These are phyloP conservation scores for Agriotes lineatus DNA, from an alignment of 2,888 invertebrate species.

Conservation along the genomic window DNA sequence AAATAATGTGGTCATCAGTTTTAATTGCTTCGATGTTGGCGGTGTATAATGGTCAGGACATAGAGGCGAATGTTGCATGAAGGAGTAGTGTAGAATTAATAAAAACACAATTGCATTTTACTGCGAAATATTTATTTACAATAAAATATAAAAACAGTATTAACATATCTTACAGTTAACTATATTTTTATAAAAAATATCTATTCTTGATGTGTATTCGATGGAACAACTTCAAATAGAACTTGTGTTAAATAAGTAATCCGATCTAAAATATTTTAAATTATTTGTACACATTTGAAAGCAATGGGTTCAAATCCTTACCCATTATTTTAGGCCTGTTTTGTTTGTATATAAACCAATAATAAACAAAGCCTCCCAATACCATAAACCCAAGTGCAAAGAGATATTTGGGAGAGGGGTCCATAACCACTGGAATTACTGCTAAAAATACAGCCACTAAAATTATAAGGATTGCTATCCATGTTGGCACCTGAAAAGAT, in stretches of 20 bases:
- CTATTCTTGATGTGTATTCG: slow-evolving; percentile 25
- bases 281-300: neutral
- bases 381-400: slow-evolving; percentile 80
- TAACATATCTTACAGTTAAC: neutral
- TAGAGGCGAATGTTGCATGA: too few species aligned
- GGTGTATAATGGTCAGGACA: too few species aligned
- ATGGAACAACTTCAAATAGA: slow-evolving; percentile 76
- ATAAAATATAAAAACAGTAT: slow-evolving; percentile 5
- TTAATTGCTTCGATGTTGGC: too few species aligned
- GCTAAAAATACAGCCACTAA: slow-evolving; percentile 79
- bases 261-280: slow-evolving; percentile 68
- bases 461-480: slow-evolving; percentile 80
- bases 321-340: slow-evolving; percentile 72
- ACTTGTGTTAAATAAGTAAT: slow-evolving; percentile 76
- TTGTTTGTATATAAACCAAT: slow-evolving; percentile 80
- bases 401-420: slow-evolving; percentile 82
- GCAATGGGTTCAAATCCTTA: neutral
- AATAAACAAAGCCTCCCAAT: slow-evolving; percentile 78
- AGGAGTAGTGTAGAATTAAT: too few species aligned
- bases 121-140: slow-evolving; percentile 10
- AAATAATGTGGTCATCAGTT: too few species aligned
- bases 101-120: too few species aligned
- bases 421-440: slow-evolving; percentile 79
- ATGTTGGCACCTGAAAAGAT: slow-evolving; percentile 71
- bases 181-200: neutral